Base-by-base conservation (phyloP, 2,888 invertebrate genomes). In the Galerucella pusilla region DNA sequence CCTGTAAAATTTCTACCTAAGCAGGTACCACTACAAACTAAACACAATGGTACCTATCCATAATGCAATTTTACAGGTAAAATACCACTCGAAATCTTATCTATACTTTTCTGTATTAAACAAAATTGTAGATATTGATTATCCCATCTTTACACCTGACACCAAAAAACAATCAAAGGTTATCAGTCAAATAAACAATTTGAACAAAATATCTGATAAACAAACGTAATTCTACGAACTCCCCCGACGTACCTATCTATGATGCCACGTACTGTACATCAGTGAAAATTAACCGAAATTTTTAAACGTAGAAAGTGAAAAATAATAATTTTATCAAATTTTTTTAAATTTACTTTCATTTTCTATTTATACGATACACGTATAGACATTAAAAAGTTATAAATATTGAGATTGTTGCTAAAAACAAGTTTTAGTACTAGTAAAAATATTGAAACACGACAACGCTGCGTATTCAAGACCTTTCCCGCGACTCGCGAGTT, bases 141-240 rank as follows among this genome's bases (percentile, higher is more conserved):
- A 61, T 20, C 52, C 20, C 63, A 68, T 59, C 52, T 61, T 46
- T 61, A 49, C 70, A 70, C 61, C 70, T 70, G 20, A 45, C 10
- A 61, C 60, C 45, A 9, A 35, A 52, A 49, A 68, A 16, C 35
- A 52, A 60, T 45, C 14, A 69, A n/a, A 60, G 20, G 59, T 46
- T 69, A 69, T 45, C 16, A 69, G 16, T 60, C 67, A 16, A 46
- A 60, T 20, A 63, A 63, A 63, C 42, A 69, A 69, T 60, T 42
- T 46, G 28, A 70, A 61, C n/a, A 61, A 61, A 70, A 63, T 49
- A 70, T n/a, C 12, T 49, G 70, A 70, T 70, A 70, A 70, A 5
- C 9, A 59, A 61, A 14, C 61, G 63, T 11, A n/a, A 52, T 9
- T 52, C 52, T n/a, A 49, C 70, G 70, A 63, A 63, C 49, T 20